Conservation (phyloP, 2,113 vertebrate genomes). For the Pelodiscus sinensis region DNA sequence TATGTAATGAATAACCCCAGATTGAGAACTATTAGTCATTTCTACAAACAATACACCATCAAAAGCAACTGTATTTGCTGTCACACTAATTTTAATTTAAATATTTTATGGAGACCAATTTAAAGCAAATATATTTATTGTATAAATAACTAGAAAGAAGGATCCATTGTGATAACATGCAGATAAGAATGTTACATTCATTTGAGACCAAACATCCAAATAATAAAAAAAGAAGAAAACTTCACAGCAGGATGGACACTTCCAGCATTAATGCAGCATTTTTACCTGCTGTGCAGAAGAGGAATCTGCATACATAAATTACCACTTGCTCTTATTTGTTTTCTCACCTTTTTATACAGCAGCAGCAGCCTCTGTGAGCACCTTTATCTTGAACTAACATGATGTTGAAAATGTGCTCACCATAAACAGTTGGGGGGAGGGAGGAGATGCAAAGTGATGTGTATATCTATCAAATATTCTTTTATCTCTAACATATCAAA, state of each 20-base stretch:
- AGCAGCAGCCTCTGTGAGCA: neutral
- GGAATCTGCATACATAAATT: conserved; percentile 57
- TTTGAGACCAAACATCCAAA: conserved; percentile 41
- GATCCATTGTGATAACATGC: conserved; percentile 45
- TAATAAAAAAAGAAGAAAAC: conserved; percentile 64
- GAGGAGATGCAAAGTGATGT: conserved; percentile 7
- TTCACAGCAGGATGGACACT: conserved; percentile 56
- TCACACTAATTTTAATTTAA: conserved; percentile 16
- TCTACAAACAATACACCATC: neutral
- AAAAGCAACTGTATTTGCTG: conserved; percentile 3
- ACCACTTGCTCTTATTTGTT: conserved; percentile 69
- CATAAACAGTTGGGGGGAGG: neutral
- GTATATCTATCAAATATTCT: neutral
- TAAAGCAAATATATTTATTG: conserved; percentile 34
- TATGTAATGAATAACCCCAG: conserved; percentile 28
- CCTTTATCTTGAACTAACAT: conserved; percentile 42
- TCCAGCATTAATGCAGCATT: conserved; percentile 49
- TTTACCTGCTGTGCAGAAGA: conserved; percentile 55
- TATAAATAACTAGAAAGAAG: conserved; percentile 36
- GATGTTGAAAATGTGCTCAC: conserved; percentile 30
- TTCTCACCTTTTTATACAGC: conserved; percentile 63
- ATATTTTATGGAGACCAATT: conserved; percentile 23
- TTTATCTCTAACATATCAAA: conserved; percentile 4
- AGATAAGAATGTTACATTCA: conserved; percentile 59
- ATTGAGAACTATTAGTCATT: conserved; percentile 35